Conservation (phyloP, 2,888 invertebrate genomes). For the Chaitophorus viminalis region DNA sequence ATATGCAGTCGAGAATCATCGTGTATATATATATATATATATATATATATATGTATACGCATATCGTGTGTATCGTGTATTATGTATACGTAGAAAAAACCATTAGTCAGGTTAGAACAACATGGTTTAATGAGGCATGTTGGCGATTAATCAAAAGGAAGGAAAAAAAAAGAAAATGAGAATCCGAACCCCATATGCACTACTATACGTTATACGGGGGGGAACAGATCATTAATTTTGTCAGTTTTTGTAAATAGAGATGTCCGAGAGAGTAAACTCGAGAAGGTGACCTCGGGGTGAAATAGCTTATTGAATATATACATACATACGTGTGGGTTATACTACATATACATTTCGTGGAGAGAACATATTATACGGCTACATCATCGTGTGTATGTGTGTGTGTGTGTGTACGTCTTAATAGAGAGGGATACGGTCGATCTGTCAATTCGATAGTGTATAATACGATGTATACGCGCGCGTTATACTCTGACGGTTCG, state of each 20-base stretch:
- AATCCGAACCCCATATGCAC: not conserved
- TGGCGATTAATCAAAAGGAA: constrained; percentile 50
- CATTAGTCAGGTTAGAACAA: constrained; percentile 56
- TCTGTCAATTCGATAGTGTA: constrained; percentile 42
- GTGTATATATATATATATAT: too few species aligned
- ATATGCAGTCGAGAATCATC: not conserved
- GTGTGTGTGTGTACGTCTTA: not conserved
- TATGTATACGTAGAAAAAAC: constrained; percentile 2
- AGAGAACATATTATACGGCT: constrained; percentile 25
- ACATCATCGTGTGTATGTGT: constrained; percentile 1
- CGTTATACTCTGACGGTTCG: constrained; percentile 14
- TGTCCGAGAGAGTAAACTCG: constrained; percentile 48
- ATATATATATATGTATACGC: too few species aligned
- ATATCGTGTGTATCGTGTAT: not conserved
- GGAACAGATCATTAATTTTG: constrained; percentile 56
- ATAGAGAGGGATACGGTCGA: constrained; percentile 34
- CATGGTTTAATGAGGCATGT: constrained; percentile 58
- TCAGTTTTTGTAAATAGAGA: constrained; percentile 60
- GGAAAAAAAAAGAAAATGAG: not conserved
- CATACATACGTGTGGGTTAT: not conserved
- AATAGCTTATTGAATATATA: constrained; percentile 53
- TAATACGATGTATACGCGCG: not conserved
- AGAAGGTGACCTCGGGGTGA: constrained; percentile 56
- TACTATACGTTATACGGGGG: too few species aligned
- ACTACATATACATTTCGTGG: too few species aligned